Evolutionary conservation across 2,888 invertebrate genomes (phyloP).

Genomic region (Torymus tubicola): DNA sequence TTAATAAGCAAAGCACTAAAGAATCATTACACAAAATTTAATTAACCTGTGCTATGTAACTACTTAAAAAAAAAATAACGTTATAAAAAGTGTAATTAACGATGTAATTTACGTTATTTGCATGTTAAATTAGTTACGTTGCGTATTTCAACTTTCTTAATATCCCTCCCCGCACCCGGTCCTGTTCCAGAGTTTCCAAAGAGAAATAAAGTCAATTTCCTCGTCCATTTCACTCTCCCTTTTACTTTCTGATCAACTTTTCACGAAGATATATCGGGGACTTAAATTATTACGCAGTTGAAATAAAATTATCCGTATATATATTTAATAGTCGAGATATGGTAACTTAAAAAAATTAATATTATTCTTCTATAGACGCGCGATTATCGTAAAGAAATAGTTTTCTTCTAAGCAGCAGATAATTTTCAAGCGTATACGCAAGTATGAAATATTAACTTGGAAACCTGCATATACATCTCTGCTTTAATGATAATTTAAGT

Average conservation of each 20-base stretch:
- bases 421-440: slow-evolving; percentile 18
- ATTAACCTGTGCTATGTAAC: no score
- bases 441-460: slow-evolving; percentile 49
- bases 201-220: slow-evolving; percentile 29
- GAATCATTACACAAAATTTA: no score
- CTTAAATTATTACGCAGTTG: no score
- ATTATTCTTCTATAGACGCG: background rate
- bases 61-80: no score
- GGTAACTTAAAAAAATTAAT: background rate
- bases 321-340: no score
- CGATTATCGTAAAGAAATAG: background rate
- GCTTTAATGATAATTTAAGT: slow-evolving; percentile 34
- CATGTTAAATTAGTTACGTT: background rate
- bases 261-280: background rate
- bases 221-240: no score
- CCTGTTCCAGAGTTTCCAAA: no score
- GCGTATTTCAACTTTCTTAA: slow-evolving; percentile 14
- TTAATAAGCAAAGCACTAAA: no score
- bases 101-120: slow-evolving; percentile 1
- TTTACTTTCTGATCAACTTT: slow-evolving; percentile 10
- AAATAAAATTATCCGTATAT: no score
- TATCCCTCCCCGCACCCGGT: background rate
- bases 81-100: no score
- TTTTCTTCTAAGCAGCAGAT: slow-evolving; percentile 11
- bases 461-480: slow-evolving; percentile 56